Conservation (phyloP, 1,140 invertebrate species). For the Drosophila pectinifera region DNA sequence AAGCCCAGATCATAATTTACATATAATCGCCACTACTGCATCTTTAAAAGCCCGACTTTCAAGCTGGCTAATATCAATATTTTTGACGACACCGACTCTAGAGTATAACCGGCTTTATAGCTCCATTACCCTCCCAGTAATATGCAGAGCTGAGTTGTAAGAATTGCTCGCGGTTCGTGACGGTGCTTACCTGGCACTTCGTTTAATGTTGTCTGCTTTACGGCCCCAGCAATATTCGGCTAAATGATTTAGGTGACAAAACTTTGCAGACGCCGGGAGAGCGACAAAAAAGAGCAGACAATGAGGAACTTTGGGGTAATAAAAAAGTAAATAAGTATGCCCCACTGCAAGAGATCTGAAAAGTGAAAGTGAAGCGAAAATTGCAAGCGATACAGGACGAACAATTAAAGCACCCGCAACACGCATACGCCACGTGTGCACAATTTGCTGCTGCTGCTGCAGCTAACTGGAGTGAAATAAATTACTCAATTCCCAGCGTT, state of each 20-base stretch:
- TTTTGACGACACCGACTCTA: constrained; percentile 1
- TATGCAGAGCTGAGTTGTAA: constrained; percentile 24
- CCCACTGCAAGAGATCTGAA: not conserved
- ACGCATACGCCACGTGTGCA: constrained; percentile 62
- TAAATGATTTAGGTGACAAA: constrained; percentile 81
- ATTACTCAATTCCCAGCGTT: constrained; percentile 58
- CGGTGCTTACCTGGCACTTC: constrained; percentile 42
- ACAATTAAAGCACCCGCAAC: constrained; percentile 43
- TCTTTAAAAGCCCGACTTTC: not conserved
- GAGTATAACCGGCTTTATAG: constrained; percentile 28
- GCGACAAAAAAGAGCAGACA: constrained; percentile 11
- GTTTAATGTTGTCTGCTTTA: constrained; percentile 36
- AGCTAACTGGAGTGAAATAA: constrained; percentile 39
- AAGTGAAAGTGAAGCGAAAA: constrained; percentile 20
- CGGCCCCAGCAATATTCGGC: constrained; percentile 41
- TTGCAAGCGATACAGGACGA: constrained; percentile 48
- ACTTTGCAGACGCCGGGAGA: constrained; percentile 62
- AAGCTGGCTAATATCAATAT: constrained; percentile 10
- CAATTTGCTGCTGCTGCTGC: constrained; percentile 27
- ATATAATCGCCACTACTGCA: not conserved
- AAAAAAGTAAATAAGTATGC: constrained; percentile 58
- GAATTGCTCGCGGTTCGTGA: constrained; percentile 31
- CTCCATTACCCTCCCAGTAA: constrained; percentile 1
- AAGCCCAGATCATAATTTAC: not conserved
- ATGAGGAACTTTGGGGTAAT: constrained; percentile 44